A percentile compares a stretch with the other conserved stretches of the same genome.
Evolutionary conservation across 1,140 invertebrate species (phyloP).

Genomic region (Mercenaria mercenaria): DNA sequence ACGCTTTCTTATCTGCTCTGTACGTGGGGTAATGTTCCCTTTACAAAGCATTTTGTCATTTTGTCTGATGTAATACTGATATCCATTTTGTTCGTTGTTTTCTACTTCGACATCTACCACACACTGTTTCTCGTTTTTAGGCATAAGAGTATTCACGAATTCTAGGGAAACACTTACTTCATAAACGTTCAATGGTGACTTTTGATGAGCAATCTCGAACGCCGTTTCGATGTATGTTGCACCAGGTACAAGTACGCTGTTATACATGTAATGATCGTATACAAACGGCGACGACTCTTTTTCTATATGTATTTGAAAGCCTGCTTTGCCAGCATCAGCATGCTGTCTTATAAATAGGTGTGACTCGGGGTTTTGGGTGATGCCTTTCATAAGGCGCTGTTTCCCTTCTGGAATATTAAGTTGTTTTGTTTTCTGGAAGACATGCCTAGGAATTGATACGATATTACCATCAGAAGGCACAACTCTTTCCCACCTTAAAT

Average conservation of each 20-base stretch:
- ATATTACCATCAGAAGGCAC: background rate
- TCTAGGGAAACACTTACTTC: constrained; percentile 38
- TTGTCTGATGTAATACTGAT: background rate
- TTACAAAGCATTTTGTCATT: background rate
- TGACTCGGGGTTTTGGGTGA: background rate
- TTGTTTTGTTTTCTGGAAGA: constrained; percentile 42
- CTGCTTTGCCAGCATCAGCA: background rate
- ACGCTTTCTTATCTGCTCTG: background rate
- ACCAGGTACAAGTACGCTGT: constrained; percentile 65
- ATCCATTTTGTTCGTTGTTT: background rate
- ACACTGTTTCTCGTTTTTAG: constrained; percentile 45
- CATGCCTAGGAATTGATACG: constrained; percentile 19
- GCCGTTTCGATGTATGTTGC: constrained; percentile 69
- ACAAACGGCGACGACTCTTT: constrained; percentile 56
- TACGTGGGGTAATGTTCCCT: background rate
- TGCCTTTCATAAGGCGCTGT: constrained; percentile 28
- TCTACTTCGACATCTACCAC: background rate
- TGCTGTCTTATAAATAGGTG: constrained; percentile 50
- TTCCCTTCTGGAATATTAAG: constrained; percentile 29
- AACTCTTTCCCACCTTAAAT: constrained; percentile 46
- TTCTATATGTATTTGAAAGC: constrained; percentile 55
- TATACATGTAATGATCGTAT: constrained; percentile 63
- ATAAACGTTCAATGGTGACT: background rate
- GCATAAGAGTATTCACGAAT: constrained; percentile 37
- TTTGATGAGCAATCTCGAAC: constrained; percentile 32